phyloP scores from a whole-genome alignment of 2,797 vertebrate species.

The Helarctos malayanus region DNA sequence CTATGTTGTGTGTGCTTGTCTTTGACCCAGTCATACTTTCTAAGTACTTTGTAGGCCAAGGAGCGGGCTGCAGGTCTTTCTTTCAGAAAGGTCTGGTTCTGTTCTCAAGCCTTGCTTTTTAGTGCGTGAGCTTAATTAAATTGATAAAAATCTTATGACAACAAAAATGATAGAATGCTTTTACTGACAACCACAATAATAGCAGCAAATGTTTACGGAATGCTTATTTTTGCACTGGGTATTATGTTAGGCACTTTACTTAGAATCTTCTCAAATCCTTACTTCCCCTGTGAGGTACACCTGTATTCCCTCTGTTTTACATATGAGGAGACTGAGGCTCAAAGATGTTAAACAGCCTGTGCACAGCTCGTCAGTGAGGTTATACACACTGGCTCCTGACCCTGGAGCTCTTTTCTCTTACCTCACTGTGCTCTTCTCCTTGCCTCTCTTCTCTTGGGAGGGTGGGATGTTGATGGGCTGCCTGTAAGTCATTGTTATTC shows the following conservation, averaged over 20 bases:
- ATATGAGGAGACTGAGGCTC: not conserved
- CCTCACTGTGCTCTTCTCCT: not conserved
- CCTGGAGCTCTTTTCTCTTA: not conserved
- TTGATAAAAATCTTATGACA: not conserved
- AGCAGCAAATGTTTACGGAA: not conserved
- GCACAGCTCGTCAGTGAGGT: not conserved
- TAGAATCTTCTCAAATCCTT: not conserved
- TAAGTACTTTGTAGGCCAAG: not conserved
- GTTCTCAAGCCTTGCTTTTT: not conserved
- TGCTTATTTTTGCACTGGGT: not conserved
- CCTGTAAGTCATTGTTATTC: not conserved
- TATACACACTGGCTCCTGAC: not conserved
- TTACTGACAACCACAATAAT: not conserved
- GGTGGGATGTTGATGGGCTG: not conserved
- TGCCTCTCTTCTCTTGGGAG: not conserved
- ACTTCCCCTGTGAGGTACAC: not conserved
- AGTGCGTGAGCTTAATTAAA: not conserved
- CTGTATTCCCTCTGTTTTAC: not conserved
- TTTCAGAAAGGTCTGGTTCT: not conserved
- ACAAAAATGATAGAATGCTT: not conserved
- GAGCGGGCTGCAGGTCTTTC: not conserved
- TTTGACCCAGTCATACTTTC: not conserved
- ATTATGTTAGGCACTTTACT: not conserved
- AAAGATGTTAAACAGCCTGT: not conserved
- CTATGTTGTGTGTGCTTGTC: not conserved